Base-by-base conservation (phyloP, 2,797 vertebrate species). In the Coregonus sp. region DNA sequence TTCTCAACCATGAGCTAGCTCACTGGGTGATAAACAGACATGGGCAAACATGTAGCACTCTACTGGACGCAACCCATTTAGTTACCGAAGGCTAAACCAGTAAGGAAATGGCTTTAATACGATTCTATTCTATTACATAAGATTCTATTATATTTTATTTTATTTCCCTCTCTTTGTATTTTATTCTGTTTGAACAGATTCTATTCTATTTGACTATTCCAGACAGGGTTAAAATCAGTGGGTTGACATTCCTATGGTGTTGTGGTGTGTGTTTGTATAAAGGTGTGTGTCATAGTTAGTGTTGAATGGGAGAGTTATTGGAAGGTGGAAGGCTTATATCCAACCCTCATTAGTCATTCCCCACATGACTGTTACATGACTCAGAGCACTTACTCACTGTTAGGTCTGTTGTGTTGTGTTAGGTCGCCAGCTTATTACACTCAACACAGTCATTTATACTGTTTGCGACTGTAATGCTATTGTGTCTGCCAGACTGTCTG, bases 401-500 rank as follows among this genome's bases (percentile, higher is more conserved):
- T 59, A n/a, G 56, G 18, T 7, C 56, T 20, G 56, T 20, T 59
- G 56, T 56, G 16, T 56, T 6, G 2, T 6, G n/a, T 59, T n/a
- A 59, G n/a, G n/a, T 59, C 56, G 1, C 5, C 54, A 59, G n/a
- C n/a, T n/a, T n/a, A n/a, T 20, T 59, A 59, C 56, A 9, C 56
- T 20, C 18, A 59, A 47, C 40, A 47, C 40, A 59, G n/a, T 59
- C 18, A 59, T 9, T 59, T 59, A 12, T 47, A 20, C 56, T 9
- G 56, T 59, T 59, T 20, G 18, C n/a, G 56, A 59, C n/a, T 20
- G 56, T 18, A n/a, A 59, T 59, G n/a, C 5, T 59, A 59, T 35
- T 69, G 66, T 68, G 66, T 15, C 7, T 68, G 50, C 73, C 4
- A 59, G 4, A 71, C 1, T 79, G n/a, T 78, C 12, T 73, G n/a